Percentiles rank a stretch among this genome's conserved stretches.
These are phyloP conservation scores for Eubasilissa regina DNA, from an alignment of 1,140 invertebrate species.

Conservation along the genomic window DNA sequence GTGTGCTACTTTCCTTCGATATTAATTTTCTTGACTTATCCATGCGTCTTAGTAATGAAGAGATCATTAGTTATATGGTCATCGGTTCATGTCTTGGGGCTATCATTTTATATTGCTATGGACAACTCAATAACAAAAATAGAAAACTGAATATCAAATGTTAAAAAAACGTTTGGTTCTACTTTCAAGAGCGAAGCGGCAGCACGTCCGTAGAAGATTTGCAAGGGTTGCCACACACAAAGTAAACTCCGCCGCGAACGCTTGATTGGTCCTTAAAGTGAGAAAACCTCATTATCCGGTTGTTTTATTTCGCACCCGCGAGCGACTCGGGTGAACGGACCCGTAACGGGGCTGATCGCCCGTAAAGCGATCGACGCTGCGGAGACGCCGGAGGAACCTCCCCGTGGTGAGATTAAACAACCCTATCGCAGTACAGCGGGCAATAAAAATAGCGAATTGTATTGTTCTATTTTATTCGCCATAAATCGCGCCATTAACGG, in stretches of 20 bases:
- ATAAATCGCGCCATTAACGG: slow-evolving; percentile 10
- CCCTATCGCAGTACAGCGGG: neutral
- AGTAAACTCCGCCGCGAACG: neutral
- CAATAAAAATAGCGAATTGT: slow-evolving; percentile 13
- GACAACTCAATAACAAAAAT: no score
- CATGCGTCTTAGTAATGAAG: no score
- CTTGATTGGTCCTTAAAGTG: slow-evolving; percentile 5
- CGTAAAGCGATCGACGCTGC: neutral
- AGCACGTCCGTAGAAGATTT: no score
- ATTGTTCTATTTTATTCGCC: slow-evolving; percentile 10
- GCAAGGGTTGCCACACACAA: no score
- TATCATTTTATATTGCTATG: no score
- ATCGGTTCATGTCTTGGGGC: no score
- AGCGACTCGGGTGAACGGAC: neutral
- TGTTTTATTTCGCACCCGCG: slow-evolving; percentile 1
- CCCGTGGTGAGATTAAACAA: slow-evolving; percentile 21
- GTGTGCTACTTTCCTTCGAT: no score
- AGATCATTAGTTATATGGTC: no score
- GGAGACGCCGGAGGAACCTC: neutral
- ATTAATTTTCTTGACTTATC: no score
- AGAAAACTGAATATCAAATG: no score
- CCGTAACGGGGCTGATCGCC: slow-evolving; percentile 4
- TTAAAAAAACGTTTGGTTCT: no score
- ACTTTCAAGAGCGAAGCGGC: no score
- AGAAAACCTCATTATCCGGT: neutral